phyloP scores from a whole-genome alignment of 2,797 vertebrate genomes.

The Sebastolobus altivelis region DNA sequence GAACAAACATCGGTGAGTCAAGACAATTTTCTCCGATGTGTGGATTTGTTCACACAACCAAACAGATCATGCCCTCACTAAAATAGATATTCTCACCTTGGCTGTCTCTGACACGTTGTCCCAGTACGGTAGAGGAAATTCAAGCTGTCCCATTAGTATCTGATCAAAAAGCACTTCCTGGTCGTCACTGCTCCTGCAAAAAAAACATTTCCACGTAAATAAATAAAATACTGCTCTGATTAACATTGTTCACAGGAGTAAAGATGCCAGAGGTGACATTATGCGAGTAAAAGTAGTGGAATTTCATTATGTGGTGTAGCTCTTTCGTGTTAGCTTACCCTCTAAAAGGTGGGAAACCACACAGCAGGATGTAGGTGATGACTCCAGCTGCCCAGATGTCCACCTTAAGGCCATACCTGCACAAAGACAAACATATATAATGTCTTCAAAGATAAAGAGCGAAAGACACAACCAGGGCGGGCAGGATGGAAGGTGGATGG shows the following conservation, averaged over 20 bases:
- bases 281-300: neutral
- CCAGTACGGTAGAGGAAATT: slow-evolving; percentile 98
- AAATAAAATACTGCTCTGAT: neutral
- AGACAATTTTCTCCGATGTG: neutral
- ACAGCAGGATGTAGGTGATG: slow-evolving; percentile 98
- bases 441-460: neutral
- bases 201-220: slow-evolving; percentile 10
- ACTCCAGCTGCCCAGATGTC: slow-evolving; percentile 99
- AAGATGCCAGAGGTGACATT: slow-evolving; percentile 12
- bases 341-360: slow-evolving; percentile 97
- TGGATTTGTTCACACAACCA: neutral
- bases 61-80: neutral
- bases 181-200: slow-evolving; percentile 92
- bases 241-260: neutral
- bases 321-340: slow-evolving; percentile 85
- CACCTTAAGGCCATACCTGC: slow-evolving; percentile 97
- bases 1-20: neutral
- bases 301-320: neutral
- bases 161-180: slow-evolving; percentile 98
- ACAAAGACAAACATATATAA: slow-evolving; percentile 16
- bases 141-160: slow-evolving; percentile 97
- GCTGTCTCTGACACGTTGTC: slow-evolving; percentile 97
- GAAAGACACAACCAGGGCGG: no score
- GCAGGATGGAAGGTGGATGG: no score
- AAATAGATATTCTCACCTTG: slow-evolving; percentile 82